Evolutionary conservation across 2,888 invertebrate species (phyloP), one percentile per base, ranked within the genome.

Genomic region (Prosopocoilus inquinatus): DNA sequence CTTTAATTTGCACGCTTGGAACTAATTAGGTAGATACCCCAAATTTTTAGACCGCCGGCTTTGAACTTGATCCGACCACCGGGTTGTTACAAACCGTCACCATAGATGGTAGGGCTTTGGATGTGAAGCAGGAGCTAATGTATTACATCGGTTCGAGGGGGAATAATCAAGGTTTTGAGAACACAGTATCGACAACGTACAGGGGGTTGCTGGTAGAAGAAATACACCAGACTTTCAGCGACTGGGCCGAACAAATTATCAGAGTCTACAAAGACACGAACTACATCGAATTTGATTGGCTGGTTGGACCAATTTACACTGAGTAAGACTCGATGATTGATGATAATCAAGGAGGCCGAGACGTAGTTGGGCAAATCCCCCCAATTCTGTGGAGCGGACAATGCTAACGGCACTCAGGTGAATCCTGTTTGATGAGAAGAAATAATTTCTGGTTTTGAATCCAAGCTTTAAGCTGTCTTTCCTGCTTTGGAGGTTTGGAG

Each of bases 61-160:
- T 47, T 78, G 79, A 51, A 78, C 86, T 46, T 9, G 82, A 88
- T 72, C 12, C 43, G 9, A 13, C 16, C 11, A 79, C 79, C 0
- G 88, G 88, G 0, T 73, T 80, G 9, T 73, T 90, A 0, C 75
- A 78, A 2, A 73, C 77, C 1, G 73, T 86, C 0, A 78, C 75
- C 0, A 71, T 80, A 4, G 77, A 80, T 3, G 80, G 79, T 2
- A 36, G 73, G 70, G 66, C 75, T 13, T 15, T 74, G 60, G 28
- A 71, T 46, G 28, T 87, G 47, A 66, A 73, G 8, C 90, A 91
- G 69, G 80, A 85, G 5, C 88, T 90, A 67, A 79, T 83, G 35
- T 94, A 85, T 69, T 95, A 94, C 67, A 77, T 81, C 9, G 89
- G 85, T 0, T 82, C 81, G 35, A 72, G 72, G 3, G 91, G 91